phyloP scores from a whole-genome alignment of 2,888 invertebrate genomes.

The Drosophila algonquin region DNA sequence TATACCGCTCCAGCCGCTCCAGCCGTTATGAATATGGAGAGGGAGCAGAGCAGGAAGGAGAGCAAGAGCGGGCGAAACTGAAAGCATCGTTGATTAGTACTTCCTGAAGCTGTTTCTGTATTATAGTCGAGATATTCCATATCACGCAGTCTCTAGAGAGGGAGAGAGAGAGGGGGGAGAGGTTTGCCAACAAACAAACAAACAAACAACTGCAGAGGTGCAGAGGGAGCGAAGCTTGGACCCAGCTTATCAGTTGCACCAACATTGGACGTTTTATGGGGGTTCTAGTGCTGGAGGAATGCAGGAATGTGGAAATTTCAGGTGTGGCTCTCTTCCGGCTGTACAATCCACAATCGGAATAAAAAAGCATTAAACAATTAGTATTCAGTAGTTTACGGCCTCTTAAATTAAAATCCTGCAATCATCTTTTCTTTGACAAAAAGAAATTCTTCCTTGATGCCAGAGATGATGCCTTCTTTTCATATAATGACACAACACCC shows the following conservation, averaged over 20 bases:
- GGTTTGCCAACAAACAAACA: slow-evolving; percentile 54
- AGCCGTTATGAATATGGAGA: slow-evolving; percentile 35
- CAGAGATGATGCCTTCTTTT: background rate
- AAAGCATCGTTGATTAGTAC: slow-evolving; percentile 73
- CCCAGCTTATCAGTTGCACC: slow-evolving; percentile 11
- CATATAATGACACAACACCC: slow-evolving; percentile 16
- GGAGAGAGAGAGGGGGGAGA: slow-evolving; percentile 39
- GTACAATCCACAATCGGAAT: background rate
- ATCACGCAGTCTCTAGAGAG: slow-evolving; percentile 50
- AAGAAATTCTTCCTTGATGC: background rate
- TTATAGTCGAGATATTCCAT: slow-evolving; percentile 49
- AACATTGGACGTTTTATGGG: slow-evolving; percentile 2
- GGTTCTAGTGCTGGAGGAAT: slow-evolving; percentile 19
- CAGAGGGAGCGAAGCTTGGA: slow-evolving; percentile 22
- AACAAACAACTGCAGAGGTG: slow-evolving; percentile 46
- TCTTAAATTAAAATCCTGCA: background rate
- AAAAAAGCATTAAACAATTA: background rate
- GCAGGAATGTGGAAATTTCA: slow-evolving; percentile 36
- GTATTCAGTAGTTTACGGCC: no score
- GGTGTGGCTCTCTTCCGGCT: slow-evolving; percentile 28
- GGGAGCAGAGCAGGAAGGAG: background rate
- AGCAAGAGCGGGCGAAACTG: slow-evolving; percentile 10
- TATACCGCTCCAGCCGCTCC: slow-evolving; percentile 45
- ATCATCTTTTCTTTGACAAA: background rate
- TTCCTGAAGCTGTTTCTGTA: slow-evolving; percentile 74